Percentiles rank a stretch among this genome's conserved stretches.
Evolutionary conservation across 2,888 invertebrate genomes (phyloP).

Genomic region (Lagria hirta): DNA sequence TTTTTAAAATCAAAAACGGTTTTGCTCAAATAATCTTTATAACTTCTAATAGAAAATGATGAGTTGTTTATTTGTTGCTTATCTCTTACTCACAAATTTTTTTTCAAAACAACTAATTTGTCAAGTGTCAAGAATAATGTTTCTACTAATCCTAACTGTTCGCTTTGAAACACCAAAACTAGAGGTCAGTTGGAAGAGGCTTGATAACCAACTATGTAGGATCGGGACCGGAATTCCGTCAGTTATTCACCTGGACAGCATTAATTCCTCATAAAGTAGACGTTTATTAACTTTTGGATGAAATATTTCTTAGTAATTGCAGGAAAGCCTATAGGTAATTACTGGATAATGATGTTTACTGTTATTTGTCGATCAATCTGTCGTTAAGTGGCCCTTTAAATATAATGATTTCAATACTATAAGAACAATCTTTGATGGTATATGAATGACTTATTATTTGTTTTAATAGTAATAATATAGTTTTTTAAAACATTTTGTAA

Average conservation of each 20-base stretch:
- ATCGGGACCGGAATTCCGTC: slow-evolving; percentile 33
- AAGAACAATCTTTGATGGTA: too few relatives aligned
- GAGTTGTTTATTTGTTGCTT: too few relatives aligned
- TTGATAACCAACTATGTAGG: slow-evolving; percentile 27
- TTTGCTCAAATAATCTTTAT: too few relatives aligned
- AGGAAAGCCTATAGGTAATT: slow-evolving; percentile 25
- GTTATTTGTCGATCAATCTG: too few relatives aligned
- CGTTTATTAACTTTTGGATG: slow-evolving; percentile 30
- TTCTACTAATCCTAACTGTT: slow-evolving; percentile 24
- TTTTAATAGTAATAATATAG: too few relatives aligned
- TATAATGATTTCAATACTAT: too few relatives aligned
- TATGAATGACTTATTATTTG: too few relatives aligned
- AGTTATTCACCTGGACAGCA: slow-evolving; percentile 32
- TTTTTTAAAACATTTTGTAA: too few relatives aligned
- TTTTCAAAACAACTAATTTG: slow-evolving; percentile 27
- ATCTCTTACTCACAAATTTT: too few relatives aligned
- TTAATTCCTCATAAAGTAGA: slow-evolving; percentile 31
- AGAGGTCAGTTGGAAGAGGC: slow-evolving; percentile 24
- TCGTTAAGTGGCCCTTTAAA: too few relatives aligned
- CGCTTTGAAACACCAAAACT: slow-evolving; percentile 22
- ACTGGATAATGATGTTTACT: slow-evolving; percentile 12
- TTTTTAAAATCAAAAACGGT: too few relatives aligned
- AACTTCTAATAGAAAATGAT: too few relatives aligned
- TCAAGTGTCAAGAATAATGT: slow-evolving; percentile 28
- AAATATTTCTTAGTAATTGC: slow-evolving; percentile 31